These are phyloP conservation scores for Globicephala melas DNA, from an alignment of 2,113 vertebrate species.

Conservation along the genomic window DNA sequence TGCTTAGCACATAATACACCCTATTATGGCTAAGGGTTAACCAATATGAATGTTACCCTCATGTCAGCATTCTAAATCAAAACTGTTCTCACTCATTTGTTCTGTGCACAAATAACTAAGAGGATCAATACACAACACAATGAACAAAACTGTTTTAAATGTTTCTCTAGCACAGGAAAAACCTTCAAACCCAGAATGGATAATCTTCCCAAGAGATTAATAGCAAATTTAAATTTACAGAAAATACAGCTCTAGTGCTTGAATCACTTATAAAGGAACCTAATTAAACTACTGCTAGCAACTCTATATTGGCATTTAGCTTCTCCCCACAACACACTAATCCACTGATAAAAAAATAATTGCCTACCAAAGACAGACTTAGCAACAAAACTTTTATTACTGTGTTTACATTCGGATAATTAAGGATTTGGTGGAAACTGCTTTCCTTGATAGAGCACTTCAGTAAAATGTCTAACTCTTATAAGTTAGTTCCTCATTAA, in stretches of 20 bases:
- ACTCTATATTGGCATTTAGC: neutral
- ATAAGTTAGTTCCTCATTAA: neutral
- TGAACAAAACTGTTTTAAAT: neutral
- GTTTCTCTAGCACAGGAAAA: slow-evolving; percentile 1
- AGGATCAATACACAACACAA: neutral
- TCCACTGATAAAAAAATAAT: neutral
- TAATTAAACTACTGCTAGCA: neutral
- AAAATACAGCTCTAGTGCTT: slow-evolving; percentile 4
- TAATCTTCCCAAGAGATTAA: slow-evolving; percentile 9
- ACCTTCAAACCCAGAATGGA: neutral
- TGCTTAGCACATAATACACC: neutral
- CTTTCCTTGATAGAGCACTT: neutral
- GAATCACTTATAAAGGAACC: slow-evolving; percentile 25
- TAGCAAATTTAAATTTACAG: slow-evolving; percentile 11
- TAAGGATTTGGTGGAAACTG: neutral
- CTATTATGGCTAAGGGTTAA: neutral
- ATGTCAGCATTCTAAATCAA: neutral
- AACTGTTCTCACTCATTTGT: slow-evolving; percentile 1
- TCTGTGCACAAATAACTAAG: neutral
- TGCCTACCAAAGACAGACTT: neutral
- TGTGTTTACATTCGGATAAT: neutral
- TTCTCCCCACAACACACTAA: neutral
- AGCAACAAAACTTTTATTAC: neutral
- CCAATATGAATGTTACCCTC: neutral
- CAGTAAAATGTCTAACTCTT: neutral